Base-by-base conservation (phyloP, 1,140 invertebrate species). In the Lanistes nyassanus region DNA sequence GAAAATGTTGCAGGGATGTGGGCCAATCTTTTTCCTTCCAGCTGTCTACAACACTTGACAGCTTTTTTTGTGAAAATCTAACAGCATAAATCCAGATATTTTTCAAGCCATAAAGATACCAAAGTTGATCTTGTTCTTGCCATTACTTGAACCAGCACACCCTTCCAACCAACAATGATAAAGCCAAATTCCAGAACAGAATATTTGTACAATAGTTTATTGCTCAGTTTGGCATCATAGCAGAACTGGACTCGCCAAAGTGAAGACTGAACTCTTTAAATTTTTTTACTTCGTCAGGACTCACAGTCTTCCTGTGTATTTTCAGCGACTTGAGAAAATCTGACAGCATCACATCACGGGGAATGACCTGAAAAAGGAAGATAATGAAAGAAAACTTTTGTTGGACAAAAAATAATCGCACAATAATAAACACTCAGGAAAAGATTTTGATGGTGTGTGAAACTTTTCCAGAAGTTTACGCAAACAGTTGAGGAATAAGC, bases 241-340 rank as follows among this genome's bases (percentile, higher is more conserved):
- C 81, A 23, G 79, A 80, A 74, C 70, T 79, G n/a, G n/a, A n/a
- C 75, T 83, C 83, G n/a, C 83, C 82, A 70, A 82, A 81, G 29
- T 76, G 62, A 31, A 75, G 53, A 31, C 82, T 85, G 76, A 87
- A 87, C 16, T 83, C 74, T 53, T 81, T 58, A 68, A 87, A 87
- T 55, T 80, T 83, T 21, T 76, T 69, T 5, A 87, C 71, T 64
- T 86, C 86, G 21, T 77, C 62, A 19, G 79, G 77, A 37, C 80
- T 81, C 11, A 87, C 82, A 0, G 86, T 87, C 71, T 72, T 81
- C 66, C 80, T 78, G 74, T 87, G 81, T 3, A 78, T 85, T 47
- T 81, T 58, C 21, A 86, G 74, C n/a, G 86, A 85, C 34, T 79
- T 82, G 29, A 84, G 26, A 74, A 87, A 87, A 58, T 87, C 86